These are phyloP conservation scores for Pristionchus pacificus DNA, from an alignment of 1,140 invertebrate genomes.

Conservation along the genomic window DNA sequence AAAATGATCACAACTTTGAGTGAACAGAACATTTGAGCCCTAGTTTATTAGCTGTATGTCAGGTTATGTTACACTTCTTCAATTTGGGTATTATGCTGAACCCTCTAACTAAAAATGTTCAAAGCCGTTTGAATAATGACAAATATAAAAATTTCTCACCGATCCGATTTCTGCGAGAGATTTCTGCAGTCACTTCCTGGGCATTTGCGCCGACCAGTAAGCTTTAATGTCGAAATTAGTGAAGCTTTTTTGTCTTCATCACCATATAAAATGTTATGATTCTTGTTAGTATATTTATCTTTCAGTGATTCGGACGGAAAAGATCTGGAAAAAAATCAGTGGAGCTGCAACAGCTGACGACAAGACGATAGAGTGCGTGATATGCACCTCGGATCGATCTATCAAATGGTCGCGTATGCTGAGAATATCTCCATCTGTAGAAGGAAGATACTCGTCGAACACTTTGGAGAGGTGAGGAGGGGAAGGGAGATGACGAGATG, in stretches of 20 bases:
- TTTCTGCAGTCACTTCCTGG: neutral
- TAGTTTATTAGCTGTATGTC: slow-evolving; percentile 9
- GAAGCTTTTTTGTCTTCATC: slow-evolving; percentile 5
- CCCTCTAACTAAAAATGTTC: slow-evolving; percentile 6
- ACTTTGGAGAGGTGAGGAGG: slow-evolving; percentile 47
- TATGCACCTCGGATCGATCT: slow-evolving; percentile 40
- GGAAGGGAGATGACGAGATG: too few relatives aligned
- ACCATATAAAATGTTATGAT: slow-evolving; percentile 6
- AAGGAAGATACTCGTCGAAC: slow-evolving; percentile 43
- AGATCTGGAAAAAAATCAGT: too few relatives aligned
- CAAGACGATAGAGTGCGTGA: slow-evolving; percentile 27
- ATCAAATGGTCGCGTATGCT: slow-evolving; percentile 39
- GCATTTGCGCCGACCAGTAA: neutral
- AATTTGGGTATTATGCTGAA: slow-evolving; percentile 5
- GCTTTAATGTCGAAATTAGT: slow-evolving; percentile 3
- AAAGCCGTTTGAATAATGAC: slow-evolving; percentile 5
- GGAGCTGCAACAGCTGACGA: too few relatives aligned
- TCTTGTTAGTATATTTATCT: too few relatives aligned
- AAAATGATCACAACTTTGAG: slow-evolving; percentile 3
- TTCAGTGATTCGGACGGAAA: too few relatives aligned
- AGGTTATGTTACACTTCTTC: slow-evolving; percentile 9
- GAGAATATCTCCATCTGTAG: slow-evolving; percentile 43
- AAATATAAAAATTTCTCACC: slow-evolving; percentile 6
- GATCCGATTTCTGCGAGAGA: slow-evolving; percentile 1
- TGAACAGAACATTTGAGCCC: slow-evolving; percentile 1